Evolutionary conservation across 2,797 vertebrate genomes (phyloP).

Genomic region (Champsocephalus gunnari): DNA sequence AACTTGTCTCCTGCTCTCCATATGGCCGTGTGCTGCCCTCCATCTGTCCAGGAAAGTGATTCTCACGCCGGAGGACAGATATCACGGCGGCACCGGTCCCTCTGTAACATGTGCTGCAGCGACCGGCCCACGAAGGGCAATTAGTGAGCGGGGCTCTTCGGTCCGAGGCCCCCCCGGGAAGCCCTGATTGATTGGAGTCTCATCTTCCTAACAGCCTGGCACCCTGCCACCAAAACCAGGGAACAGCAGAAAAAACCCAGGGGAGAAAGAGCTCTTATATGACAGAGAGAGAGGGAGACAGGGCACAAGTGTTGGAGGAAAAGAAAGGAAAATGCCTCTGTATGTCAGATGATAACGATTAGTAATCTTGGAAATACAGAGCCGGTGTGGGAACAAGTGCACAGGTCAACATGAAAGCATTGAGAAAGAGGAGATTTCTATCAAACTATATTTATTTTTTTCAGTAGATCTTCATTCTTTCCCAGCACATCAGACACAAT

Average conservation of each 20-base stretch:
- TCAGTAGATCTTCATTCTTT: conserved; percentile 62
- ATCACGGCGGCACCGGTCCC: conserved; percentile 60
- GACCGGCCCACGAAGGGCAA: conserved; percentile 75
- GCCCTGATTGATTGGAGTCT: conserved; percentile 89
- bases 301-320: conserved; percentile 59
- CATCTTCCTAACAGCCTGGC: conserved; percentile 89
- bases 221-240: conserved; percentile 79
- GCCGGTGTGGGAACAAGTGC: conserved; percentile 72
- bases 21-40: conserved; percentile 70
- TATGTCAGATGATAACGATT: conserved; percentile 82
- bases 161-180: conserved; percentile 74
- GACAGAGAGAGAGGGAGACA: conserved; percentile 50
- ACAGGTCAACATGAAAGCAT: conserved; percentile 66
- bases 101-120: conserved; percentile 84
- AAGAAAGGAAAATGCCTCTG: conserved; percentile 71
- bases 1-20: conserved; percentile 46
- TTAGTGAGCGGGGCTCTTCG: conserved; percentile 73
- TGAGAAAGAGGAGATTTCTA: conserved; percentile 67
- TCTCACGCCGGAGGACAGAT: conserved; percentile 66
- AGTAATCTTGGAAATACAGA: conserved; percentile 70
- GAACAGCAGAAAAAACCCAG: conserved; percentile 56
- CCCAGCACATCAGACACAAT: conserved; percentile 61
- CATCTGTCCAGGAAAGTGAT: conserved; percentile 83
- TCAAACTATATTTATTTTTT: conserved; percentile 86
- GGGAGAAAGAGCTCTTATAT: conserved; percentile 57